A percentile compares a stretch with the other conserved stretches of the same genome.
These are phyloP conservation scores for Mormyrus lacerda DNA, from an alignment of 2,113 vertebrate genomes.

Conservation along the genomic window DNA sequence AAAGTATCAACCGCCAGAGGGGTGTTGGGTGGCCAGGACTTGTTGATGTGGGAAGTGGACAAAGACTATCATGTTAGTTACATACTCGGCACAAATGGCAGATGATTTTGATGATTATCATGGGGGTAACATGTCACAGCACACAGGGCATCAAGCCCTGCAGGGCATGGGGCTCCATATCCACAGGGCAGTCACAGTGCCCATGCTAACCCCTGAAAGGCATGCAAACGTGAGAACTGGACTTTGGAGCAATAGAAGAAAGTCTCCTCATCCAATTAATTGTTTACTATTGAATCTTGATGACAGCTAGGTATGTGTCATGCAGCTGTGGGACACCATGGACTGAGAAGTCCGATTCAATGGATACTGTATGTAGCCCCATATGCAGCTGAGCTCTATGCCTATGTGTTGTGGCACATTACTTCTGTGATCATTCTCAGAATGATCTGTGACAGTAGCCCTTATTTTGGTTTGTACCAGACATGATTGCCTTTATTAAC, in stretches of 20 bases:
- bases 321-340: background rate
- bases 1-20: background rate
- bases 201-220: background rate
- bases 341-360: background rate
- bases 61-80: background rate
- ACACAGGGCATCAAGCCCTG: background rate
- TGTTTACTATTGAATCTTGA: background rate
- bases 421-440: background rate
- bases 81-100: background rate
- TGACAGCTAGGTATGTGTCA: background rate
- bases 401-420: background rate
- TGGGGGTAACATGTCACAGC: background rate
- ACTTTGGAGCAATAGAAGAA: background rate
- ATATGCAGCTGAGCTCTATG: background rate
- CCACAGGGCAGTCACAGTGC: background rate
- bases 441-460: background rate
- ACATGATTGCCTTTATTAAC: background rate
- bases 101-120: background rate
- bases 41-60: background rate
- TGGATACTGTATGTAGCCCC: background rate
- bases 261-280: background rate
- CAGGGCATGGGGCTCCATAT: background rate
- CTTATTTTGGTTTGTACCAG: background rate
- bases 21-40: background rate
- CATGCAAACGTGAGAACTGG: background rate